Evolutionary conservation across 2,113 vertebrate species (phyloP).

Genomic region (Malurus cyaneus): DNA sequence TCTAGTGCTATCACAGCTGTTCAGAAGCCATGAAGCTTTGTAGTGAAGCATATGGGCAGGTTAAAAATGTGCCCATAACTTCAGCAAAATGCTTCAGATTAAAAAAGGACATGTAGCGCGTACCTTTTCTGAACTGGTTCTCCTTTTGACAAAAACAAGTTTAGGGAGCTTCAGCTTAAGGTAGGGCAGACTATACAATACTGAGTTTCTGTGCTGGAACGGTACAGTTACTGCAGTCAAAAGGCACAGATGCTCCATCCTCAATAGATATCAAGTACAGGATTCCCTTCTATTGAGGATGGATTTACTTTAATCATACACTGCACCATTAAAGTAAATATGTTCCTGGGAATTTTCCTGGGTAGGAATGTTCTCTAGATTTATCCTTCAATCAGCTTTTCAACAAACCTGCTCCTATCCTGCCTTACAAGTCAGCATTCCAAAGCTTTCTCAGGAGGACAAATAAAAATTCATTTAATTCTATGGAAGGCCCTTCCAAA

Average conservation of each 20-base stretch:
- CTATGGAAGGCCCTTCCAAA: background rate
- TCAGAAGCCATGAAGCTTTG: background rate
- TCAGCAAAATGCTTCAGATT: background rate
- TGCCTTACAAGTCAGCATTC: background rate
- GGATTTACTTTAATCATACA: no score
- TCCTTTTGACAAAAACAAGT: background rate
- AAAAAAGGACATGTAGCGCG: background rate
- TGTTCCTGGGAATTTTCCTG: background rate
- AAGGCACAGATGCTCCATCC: background rate
- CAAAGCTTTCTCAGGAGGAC: background rate
- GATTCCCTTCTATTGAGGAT: background rate
- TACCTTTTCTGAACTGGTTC: background rate
- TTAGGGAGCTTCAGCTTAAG: background rate
- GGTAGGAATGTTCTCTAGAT: background rate
- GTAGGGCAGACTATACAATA: background rate
- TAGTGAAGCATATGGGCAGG: background rate
- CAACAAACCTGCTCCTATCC: background rate
- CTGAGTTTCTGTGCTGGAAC: fast-evolving
- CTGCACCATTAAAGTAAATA: background rate
- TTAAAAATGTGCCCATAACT: background rate
- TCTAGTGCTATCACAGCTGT: background rate
- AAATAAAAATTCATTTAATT: background rate
- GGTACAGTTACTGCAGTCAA: background rate
- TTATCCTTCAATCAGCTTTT: background rate
- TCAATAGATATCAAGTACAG: background rate